A percentile compares a stretch with the other conserved stretches of the same genome.
phyloP scores from a whole-genome alignment of 92 coral and sea anemone genomes.

The Isaurus tuberculatus region DNA sequence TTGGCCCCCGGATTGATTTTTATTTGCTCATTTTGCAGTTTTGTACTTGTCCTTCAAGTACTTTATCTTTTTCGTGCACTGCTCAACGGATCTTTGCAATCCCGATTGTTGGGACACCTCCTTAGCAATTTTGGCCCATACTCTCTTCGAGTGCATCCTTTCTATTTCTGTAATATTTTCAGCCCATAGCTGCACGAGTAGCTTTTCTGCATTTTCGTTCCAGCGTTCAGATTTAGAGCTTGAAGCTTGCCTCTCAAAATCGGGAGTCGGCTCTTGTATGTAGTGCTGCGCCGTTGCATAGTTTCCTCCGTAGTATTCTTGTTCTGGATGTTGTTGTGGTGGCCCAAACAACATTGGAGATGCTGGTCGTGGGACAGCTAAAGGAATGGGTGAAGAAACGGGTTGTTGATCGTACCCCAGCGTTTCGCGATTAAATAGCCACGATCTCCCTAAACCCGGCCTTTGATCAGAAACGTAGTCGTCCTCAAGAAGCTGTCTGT shows the following conservation, averaged over 20 bases:
- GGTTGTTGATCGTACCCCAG: not conserved
- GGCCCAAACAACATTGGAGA: constrained; percentile 9
- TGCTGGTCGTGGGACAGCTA: not conserved
- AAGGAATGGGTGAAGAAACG: not conserved
- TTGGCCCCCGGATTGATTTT: constrained; percentile 42
- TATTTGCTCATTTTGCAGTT: constrained; percentile 39
- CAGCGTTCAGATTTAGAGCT: not conserved
- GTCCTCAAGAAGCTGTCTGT: constrained; percentile 12
- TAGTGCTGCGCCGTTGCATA: no score
- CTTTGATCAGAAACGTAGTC: not conserved
- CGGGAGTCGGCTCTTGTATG: no score
- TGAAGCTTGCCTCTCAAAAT: not conserved
- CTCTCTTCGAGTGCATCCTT: constrained; percentile 1
- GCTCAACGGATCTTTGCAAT: constrained; percentile 28
- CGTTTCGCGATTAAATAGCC: constrained; percentile 15
- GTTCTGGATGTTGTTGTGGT: not conserved
- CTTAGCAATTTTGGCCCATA: constrained; percentile 31
- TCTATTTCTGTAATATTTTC: not conserved
- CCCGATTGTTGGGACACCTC: not conserved
- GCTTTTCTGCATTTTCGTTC: constrained; percentile 10
- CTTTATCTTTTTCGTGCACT: constrained; percentile 43
- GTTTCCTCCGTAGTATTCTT: not conserved
- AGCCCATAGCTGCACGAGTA: constrained; percentile 10
- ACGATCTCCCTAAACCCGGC: constrained; percentile 5
- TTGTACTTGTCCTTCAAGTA: constrained; percentile 49